Evolutionary conservation across 2,888 invertebrate genomes (phyloP).

Genomic region (Drosophila lutescens): DNA sequence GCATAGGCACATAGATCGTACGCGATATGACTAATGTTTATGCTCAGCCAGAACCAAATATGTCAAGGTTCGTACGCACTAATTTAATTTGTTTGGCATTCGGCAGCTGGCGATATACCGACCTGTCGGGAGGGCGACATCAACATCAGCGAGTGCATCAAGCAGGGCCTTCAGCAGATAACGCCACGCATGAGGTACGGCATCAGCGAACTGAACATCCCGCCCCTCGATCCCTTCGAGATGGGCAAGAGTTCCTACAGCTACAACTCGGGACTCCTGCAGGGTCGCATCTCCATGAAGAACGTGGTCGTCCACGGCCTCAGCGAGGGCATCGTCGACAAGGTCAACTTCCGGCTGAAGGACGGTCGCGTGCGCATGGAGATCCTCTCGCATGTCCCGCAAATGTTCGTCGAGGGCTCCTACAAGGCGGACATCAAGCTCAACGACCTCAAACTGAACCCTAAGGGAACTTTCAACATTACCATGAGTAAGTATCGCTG

Average conservation of each 20-base stretch:
- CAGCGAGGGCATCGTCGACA: constrained; percentile 85
- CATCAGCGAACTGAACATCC: constrained; percentile 81
- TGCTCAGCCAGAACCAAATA: constrained; percentile 27
- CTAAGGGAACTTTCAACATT: constrained; percentile 86
- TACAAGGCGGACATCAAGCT: constrained; percentile 88
- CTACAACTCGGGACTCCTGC: constrained; percentile 77
- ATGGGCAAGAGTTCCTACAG: constrained; percentile 77
- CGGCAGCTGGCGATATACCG: constrained; percentile 84
- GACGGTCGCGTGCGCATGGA: constrained; percentile 85
- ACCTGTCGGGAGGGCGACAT: constrained; percentile 86
- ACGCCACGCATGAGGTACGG: constrained; percentile 83
- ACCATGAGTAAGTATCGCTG: constrained; percentile 86
- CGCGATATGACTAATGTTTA: constrained; percentile 39
- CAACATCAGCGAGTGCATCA: constrained; percentile 87
- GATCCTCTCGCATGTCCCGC: constrained; percentile 86
- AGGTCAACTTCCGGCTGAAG: constrained; percentile 85
- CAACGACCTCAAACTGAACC: constrained; percentile 87
- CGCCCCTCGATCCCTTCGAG: constrained; percentile 82
- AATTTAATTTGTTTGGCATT: constrained; percentile 28
- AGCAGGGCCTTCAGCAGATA: constrained; percentile 86
- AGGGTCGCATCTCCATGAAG: constrained; percentile 83
- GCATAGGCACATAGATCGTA: constrained; percentile 54
- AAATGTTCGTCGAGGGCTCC: constrained; percentile 86
- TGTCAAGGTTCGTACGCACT: constrained; percentile 59
- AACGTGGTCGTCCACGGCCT: constrained; percentile 86